Evolutionary conservation across 2,113 vertebrate genomes (phyloP), one percentile per base, ranked within the genome.

Genomic region (Megaleporinus macrocephalus): DNA sequence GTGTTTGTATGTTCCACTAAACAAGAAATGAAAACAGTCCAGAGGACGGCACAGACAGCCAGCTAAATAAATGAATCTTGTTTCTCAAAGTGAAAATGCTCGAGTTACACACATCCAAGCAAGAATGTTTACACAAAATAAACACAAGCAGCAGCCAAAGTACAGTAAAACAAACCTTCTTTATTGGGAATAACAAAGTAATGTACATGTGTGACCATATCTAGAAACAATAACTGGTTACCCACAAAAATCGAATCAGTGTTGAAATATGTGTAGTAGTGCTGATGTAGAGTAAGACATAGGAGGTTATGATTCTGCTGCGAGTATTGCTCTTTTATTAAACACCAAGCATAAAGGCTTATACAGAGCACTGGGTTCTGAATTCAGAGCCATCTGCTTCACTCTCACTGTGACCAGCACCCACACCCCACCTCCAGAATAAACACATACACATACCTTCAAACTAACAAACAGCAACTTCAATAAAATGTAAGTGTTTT

Each of bases 1-100:
- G 16, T 69, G 55, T 73, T 81, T 83, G 62, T 55, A 12, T 70
- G 70, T 59, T 77, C 30, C 61, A 68, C 12, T 12, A 47, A 80
- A 75, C 55, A 47, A 59, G 59, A 87, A 86, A 79, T 6, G 24
- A 77, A 83, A 86, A 83, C 68, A 83, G 59, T 73, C 41, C 57
- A 26, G 18, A 27, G 65, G 66, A 82, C 41, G 55, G 57, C 57
- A 13, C 18, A 66, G 73, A 41, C 51, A 65, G 24, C 72, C 57
- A 33, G 66, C 53, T 66, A 80, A 85, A 78, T 83, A 87, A 84
- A 85, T 26, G 5, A 76, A 59, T 61, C 27, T 78, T 44, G 57
- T 78, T 78, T 59, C 57, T 66, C 22, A 24, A 2, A 59, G 66
- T 27, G 73, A 68, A 66, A 65, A 47, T 14, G 72, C 66, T 30